phyloP scores from a whole-genome alignment of 2,797 vertebrate genomes.

The Anisognathus igniventris region DNA sequence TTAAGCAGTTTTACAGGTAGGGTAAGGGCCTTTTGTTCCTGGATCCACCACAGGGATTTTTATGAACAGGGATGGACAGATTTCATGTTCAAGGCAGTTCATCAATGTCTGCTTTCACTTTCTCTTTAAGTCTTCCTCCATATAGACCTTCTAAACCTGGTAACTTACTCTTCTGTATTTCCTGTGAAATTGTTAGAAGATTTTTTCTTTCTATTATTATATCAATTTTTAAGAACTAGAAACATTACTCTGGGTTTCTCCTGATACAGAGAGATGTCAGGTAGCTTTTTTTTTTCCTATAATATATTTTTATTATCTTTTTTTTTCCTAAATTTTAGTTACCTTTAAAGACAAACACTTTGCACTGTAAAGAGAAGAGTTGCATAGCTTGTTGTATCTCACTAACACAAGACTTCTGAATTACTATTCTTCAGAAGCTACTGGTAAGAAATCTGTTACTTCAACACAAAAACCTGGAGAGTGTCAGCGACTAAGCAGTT shows the following conservation, averaged over 20 bases:
- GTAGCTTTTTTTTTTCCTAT: background rate
- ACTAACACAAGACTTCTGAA: slow-evolving; percentile 16
- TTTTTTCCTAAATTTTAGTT: background rate
- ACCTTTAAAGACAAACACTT: background rate
- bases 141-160: background rate
- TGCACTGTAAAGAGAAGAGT: background rate
- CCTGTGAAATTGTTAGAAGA: background rate
- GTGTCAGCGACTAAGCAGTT: slow-evolving; percentile 88
- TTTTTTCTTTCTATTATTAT: background rate
- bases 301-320: background rate
- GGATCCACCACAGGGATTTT: background rate
- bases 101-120: background rate
- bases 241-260: background rate
- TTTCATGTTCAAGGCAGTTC: background rate
- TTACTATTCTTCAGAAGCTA: slow-evolving; percentile 64
- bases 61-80: background rate
- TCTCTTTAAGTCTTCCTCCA: background rate
- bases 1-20: background rate
- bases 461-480: slow-evolving; percentile 77
- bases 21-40: background rate
- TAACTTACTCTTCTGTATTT: background rate
- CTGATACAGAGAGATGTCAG: background rate
- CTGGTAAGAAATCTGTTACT: slow-evolving; percentile 62
- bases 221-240: background rate
- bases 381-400: background rate